Conservation (phyloP, 2,113 vertebrate species). For the Hippocampus barbouri region DNA sequence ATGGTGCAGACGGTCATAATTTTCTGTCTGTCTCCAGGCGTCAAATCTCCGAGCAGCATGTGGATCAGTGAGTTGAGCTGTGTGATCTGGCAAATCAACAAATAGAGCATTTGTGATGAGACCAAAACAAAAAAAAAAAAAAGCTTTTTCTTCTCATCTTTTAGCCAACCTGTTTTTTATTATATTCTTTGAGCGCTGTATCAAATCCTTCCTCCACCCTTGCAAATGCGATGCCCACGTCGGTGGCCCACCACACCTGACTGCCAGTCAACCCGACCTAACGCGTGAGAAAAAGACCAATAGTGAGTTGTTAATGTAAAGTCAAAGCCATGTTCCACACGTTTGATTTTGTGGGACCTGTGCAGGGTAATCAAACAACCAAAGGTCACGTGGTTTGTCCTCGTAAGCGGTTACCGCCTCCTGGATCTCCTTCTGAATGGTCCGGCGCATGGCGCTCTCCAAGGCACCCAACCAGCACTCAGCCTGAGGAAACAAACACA, state of each 20-base stretch:
- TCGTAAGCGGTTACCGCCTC: conserved; percentile 68
- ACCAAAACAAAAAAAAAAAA: neutral
- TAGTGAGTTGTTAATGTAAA: neutral
- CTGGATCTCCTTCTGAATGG: conserved; percentile 68
- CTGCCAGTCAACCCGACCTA: conserved; percentile 69
- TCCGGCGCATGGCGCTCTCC: conserved; percentile 63
- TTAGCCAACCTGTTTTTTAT: conserved; percentile 60
- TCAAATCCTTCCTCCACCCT: conserved; percentile 73
- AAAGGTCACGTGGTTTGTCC: conserved; percentile 74
- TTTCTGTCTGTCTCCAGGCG: conserved; percentile 84
- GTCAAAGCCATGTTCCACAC: neutral
- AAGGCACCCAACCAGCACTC: conserved; percentile 69
- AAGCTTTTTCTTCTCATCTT: neutral
- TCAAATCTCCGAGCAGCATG: conserved; percentile 86
- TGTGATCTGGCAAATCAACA: conserved; percentile 75
- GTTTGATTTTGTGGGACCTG: conserved; percentile 45
- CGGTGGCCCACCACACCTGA: conserved; percentile 75
- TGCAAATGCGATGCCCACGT: conserved; percentile 74
- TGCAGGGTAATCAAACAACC: conserved; percentile 75
- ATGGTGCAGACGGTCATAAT: conserved; percentile 86
- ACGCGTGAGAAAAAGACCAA: neutral
- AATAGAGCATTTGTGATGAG: neutral
- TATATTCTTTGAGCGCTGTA: conserved; percentile 72
- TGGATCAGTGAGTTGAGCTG: conserved; percentile 89
- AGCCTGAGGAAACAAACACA: conserved; percentile 40